Conservation (phyloP, 1,140 invertebrate genomes). For the Eulimnadia texana region DNA sequence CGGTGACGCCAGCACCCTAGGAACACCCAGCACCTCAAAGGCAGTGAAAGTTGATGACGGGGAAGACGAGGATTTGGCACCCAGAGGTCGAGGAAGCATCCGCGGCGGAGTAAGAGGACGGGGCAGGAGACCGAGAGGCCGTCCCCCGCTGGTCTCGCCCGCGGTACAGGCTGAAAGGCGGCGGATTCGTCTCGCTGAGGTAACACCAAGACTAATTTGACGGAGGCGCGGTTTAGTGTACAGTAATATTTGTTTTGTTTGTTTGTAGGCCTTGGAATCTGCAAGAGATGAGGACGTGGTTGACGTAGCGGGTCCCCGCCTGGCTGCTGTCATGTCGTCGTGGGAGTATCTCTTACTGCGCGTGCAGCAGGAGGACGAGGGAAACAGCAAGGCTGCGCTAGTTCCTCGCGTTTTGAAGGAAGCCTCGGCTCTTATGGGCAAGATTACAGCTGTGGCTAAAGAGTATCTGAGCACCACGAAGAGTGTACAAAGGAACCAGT, state of each 20-base stretch:
- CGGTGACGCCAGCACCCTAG: slow-evolving; percentile 24
- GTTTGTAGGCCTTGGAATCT: slow-evolving; percentile 19
- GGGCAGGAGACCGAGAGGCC: slow-evolving; percentile 31
- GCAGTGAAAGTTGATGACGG: slow-evolving; percentile 8
- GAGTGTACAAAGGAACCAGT: slow-evolving; percentile 17
- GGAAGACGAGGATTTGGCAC: slow-evolving; percentile 1
- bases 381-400: slow-evolving; percentile 15
- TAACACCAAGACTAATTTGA: slow-evolving; percentile 29
- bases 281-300: slow-evolving; percentile 32
- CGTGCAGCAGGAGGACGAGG: slow-evolving; percentile 25
- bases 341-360: slow-evolving; percentile 36
- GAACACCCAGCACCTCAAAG: background rate
- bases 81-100: background rate
- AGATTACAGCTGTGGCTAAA: slow-evolving; percentile 26
- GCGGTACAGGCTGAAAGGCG: slow-evolving; percentile 33
- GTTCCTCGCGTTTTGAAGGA: slow-evolving; percentile 26
- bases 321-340: slow-evolving; percentile 28
- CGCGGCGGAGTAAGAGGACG: slow-evolving; percentile 25
- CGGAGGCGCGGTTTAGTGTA: slow-evolving; percentile 23
- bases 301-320: slow-evolving; percentile 31
- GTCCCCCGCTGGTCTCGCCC: slow-evolving; percentile 31
- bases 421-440: slow-evolving; percentile 26
- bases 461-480: slow-evolving; percentile 22
- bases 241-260: slow-evolving; percentile 23
- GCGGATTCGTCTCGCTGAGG: slow-evolving; percentile 36